Conservation (phyloP, 2,113 vertebrate species). For the Platysternon megacephalum region DNA sequence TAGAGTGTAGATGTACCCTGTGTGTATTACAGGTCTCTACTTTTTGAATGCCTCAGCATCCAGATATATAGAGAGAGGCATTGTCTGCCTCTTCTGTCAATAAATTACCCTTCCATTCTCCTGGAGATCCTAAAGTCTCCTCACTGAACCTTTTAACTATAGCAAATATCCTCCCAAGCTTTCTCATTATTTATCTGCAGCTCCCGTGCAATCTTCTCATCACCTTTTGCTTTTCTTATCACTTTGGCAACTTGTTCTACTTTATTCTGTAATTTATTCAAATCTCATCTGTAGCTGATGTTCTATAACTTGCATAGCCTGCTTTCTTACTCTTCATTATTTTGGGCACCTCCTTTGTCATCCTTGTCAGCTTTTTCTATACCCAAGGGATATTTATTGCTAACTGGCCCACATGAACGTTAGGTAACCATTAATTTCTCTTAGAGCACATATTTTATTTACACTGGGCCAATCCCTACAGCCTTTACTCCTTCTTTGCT, state of each 20-base stretch:
- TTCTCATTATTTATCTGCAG: slow-evolving; percentile 65
- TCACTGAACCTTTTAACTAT: slow-evolving; percentile 41
- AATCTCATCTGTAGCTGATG: slow-evolving; percentile 39
- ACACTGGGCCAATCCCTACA: neutral
- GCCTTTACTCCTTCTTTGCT: neutral
- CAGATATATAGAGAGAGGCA: slow-evolving; percentile 31
- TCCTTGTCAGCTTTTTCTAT: neutral
- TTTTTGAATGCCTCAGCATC: slow-evolving; percentile 62
- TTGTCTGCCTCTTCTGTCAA: slow-evolving; percentile 66
- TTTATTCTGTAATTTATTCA: slow-evolving; percentile 39
- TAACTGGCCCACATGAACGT: slow-evolving; percentile 53
- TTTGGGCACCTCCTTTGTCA: slow-evolving; percentile 46
- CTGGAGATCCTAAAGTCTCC: slow-evolving; percentile 54
- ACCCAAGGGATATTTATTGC: slow-evolving; percentile 29
- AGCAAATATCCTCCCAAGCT: slow-evolving; percentile 11
- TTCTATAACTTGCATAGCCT: slow-evolving; percentile 42
- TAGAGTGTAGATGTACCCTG: neutral
- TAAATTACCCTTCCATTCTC: slow-evolving; percentile 75
- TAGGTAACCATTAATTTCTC: slow-evolving; percentile 59
- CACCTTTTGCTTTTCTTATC: slow-evolving; percentile 54
- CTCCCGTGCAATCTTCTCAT: neutral
- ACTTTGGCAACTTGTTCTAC: neutral
- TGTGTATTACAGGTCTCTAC: slow-evolving; percentile 42
- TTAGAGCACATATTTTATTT: slow-evolving; percentile 13
- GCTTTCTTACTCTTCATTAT: slow-evolving; percentile 51